Base-by-base conservation (phyloP, 2,888 invertebrate genomes). In the Drosophila formosana region DNA sequence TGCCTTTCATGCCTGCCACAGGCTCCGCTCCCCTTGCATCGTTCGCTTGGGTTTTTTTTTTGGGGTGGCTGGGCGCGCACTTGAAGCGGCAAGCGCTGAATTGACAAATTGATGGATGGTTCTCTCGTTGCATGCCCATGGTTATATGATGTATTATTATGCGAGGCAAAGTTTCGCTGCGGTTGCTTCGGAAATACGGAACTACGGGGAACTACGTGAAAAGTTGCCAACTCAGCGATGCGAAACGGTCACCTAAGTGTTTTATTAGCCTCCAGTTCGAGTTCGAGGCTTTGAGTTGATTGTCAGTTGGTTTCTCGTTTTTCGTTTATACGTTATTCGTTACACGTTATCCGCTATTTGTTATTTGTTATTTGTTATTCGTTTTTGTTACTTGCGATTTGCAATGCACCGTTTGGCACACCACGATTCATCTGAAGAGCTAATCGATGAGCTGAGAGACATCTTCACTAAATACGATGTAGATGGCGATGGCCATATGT, bases 401-500 rank as follows among this genome's bases (percentile, higher is more conserved):
- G 4, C n/a, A 26, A 26, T 49, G 37, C 37, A 37, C 37, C 1
- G 1, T 28, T 37, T 9, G 25, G 25, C 11, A 32, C 25, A n/a
- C 1, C 18, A 72, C 67, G 62, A 0, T 2, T 6, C 6, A 2
- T 98, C 93, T n/a, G n/a, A 97, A 94, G 98, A 98, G 95, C 98
- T 98, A 94, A 97, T 98, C 93, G 97, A 97, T 89, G 99, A 99
- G 94, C 98, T 99, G 96, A 98, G 98, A 94, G 98, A 99, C 94
- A 98, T 98, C 91, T 99, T 99, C 94, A 97, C 98, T 93, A 95
- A 98, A 93, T 98, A 98, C 94, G 99, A 99, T 94, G 98, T 98
- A 94, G 98, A 99, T 93, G 98, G 98, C 75, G 98, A 98, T 94
- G 99, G 98, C 93, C 97, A 97, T 92, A 98, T 99, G 94, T 98